Evolutionary conservation across 2,797 vertebrate genomes (phyloP).

Genomic region (Tokudaia muenninki): DNA sequence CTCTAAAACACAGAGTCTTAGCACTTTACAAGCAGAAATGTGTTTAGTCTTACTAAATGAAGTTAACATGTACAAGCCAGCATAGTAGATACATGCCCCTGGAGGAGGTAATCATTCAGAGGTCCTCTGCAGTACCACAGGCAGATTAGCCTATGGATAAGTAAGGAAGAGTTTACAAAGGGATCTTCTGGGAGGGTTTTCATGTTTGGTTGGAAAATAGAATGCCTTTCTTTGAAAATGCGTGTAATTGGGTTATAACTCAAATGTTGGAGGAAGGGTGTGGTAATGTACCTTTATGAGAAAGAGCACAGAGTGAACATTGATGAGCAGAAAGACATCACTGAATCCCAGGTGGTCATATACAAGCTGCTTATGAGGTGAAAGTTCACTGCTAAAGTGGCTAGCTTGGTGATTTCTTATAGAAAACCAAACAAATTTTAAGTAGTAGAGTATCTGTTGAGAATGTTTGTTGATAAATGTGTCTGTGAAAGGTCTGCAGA

Average conservation of each 20-base stretch:
- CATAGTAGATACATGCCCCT: neutral
- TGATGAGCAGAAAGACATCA: neutral
- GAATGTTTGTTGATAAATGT: neutral
- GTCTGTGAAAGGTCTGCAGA: neutral
- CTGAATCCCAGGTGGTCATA: neutral
- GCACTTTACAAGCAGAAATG: neutral
- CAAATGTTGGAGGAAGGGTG: neutral
- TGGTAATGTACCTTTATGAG: neutral
- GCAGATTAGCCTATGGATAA: neutral
- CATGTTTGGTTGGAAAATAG: neutral
- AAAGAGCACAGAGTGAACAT: neutral
- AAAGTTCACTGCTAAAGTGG: neutral
- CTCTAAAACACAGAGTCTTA: neutral
- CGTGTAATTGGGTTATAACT: neutral
- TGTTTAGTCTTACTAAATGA: neutral
- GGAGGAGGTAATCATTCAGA: neutral
- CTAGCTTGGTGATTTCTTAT: neutral
- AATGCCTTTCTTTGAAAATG: neutral
- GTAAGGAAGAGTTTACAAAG: neutral
- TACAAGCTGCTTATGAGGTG: neutral
- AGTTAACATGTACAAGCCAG: neutral
- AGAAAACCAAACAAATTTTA: neutral
- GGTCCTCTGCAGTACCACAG: neutral
- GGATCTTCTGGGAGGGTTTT: neutral
- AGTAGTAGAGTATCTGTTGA: neutral